Evolutionary conservation across 2,797 vertebrate genomes (phyloP).

Genomic region (Poecilia velifera): DNA sequence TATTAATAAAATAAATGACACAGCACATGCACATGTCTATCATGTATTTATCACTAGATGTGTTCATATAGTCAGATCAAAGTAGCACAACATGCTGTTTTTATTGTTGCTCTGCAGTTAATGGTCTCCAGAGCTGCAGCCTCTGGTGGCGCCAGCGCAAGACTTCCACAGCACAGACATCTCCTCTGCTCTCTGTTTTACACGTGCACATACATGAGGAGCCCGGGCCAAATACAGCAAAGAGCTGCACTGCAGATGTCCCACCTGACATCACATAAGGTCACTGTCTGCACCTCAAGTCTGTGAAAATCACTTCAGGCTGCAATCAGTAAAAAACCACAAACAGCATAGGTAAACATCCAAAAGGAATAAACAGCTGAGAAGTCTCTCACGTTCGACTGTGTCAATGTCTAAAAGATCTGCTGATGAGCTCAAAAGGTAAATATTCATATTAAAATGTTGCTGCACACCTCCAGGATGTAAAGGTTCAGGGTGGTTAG

Average conservation of each 20-base stretch:
- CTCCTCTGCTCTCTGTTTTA: slow-evolving; percentile 21
- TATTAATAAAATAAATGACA: slow-evolving; percentile 19
- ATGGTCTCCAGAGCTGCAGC: slow-evolving; percentile 61
- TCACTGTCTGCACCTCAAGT: slow-evolving; percentile 21
- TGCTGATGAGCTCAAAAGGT: slow-evolving; percentile 4
- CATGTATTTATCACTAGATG: slow-evolving; percentile 25
- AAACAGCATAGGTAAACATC: slow-evolving; percentile 17
- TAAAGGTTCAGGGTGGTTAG: neutral
- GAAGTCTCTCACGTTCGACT: neutral
- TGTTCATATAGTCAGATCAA: slow-evolving; percentile 66
- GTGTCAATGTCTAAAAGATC: neutral
- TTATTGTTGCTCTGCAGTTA: slow-evolving; percentile 45
- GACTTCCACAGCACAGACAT: slow-evolving; percentile 21
- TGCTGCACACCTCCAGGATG: neutral
- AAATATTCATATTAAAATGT: neutral
- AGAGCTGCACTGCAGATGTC: slow-evolving; percentile 41
- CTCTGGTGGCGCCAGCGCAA: slow-evolving; percentile 30
- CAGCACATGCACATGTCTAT: slow-evolving; percentile 22
- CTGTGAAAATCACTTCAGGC: slow-evolving; percentile 17
- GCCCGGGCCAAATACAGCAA: slow-evolving; percentile 31
- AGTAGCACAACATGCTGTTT: slow-evolving; percentile 53
- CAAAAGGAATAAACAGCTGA: neutral
- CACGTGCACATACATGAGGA: slow-evolving; percentile 27
- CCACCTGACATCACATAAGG: slow-evolving; percentile 48
- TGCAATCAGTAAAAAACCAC: slow-evolving; percentile 8